Base-by-base conservation (phyloP, 2,113 vertebrate species). In the Atrichornis clamosus region DNA sequence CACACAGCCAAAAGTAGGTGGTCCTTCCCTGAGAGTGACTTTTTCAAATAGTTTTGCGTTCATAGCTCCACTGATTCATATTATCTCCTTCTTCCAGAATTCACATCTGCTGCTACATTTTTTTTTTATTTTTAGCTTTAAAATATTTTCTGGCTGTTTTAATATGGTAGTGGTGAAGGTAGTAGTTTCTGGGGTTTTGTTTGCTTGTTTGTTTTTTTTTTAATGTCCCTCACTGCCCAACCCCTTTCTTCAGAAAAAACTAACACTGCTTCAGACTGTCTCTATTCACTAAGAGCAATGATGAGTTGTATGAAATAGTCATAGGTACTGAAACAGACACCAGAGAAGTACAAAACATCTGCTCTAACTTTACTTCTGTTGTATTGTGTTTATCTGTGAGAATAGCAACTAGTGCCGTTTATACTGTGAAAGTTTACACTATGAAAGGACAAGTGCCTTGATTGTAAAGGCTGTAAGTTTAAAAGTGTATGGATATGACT, bases 161-260 rank as follows among this genome's bases (percentile, higher is more conserved):
- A 56, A 16, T 55, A 9, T 21, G 26, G 8, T 60, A 6, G 14
- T 79, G 10, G 44, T 27, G 24, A 79, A 79, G 28, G 3, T 59
- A 49, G 10, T 4, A 27, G 6, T 69, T 50, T 11, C 13, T 42
- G 20, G 8, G 2, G 2, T 24, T 84, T 87, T n/a, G 4, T n/a
- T 50, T 10, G 3, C 16, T 24, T 20, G 9, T 23, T 8, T 28
- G 7, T 23, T 37, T 30, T 12, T 10, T 46, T 62, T 70, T 44
- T 10, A 20, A 24, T 13, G 28, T n/a, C n/a, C 6, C 13, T 7
- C 13, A n/a, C 26, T 32, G 3, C 14, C 7, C 28, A 33, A 1
- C 30, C 73, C 19, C 15, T 69, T 46, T 77, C 26, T 84, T 64
- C n/a, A 10, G 77, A 24, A 58, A 83, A 59, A 63, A 16, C 22